phyloP scores from a whole-genome alignment of 2,888 invertebrate species.

The Drosophila colorata region DNA sequence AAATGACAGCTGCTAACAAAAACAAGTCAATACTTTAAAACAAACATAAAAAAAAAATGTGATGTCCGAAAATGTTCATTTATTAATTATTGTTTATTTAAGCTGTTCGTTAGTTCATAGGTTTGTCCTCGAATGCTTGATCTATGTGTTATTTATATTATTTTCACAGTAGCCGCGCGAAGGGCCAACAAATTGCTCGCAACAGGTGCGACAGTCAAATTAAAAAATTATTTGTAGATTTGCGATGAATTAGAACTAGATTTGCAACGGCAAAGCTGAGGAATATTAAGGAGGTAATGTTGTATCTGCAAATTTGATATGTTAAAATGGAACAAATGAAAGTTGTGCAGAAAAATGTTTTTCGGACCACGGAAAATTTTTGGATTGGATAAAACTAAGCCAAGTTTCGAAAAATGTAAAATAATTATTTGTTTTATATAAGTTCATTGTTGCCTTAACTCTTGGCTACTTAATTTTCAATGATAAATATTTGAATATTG shows the following conservation, averaged over 20 bases:
- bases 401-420: too few relatives aligned
- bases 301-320: too few relatives aligned
- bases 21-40: conserved; percentile 3
- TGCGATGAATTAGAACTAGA: conserved; percentile 32
- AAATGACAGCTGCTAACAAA: conserved; percentile 8
- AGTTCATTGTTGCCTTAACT: too few relatives aligned
- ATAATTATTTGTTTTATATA: too few relatives aligned
- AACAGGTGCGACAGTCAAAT: conserved; percentile 51
- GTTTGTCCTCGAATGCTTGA: conserved; percentile 13
- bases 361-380: too few relatives aligned
- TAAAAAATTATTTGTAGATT: conserved; percentile 40
- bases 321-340: too few relatives aligned
- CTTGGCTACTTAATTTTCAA: too few relatives aligned
- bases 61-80: not conserved
- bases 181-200: conserved; percentile 45
- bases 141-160: conserved; percentile 23
- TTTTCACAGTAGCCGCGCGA: conserved; percentile 15
- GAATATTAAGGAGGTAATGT: too few relatives aligned
- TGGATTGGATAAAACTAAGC: too few relatives aligned
- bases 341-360: too few relatives aligned
- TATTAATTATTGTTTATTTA: conserved; percentile 28
- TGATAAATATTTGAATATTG: too few relatives aligned
- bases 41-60: conserved; percentile 11
- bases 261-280: conserved; percentile 44
- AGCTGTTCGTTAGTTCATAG: conserved; percentile 1